Conservation (phyloP, 2,888 invertebrate species). For the Oxytorus armatus region DNA sequence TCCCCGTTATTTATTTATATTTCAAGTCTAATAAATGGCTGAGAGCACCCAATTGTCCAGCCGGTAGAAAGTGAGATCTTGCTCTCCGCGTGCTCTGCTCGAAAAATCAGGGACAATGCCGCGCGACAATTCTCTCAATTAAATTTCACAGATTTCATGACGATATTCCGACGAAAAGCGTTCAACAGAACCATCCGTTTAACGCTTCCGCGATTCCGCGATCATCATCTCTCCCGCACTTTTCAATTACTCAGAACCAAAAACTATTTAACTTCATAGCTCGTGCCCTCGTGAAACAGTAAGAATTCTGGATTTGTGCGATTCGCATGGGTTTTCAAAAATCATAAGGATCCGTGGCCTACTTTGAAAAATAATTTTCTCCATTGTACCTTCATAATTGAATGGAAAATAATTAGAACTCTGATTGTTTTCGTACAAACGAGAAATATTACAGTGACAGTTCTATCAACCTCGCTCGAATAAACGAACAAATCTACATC, state of each 20-base stretch:
- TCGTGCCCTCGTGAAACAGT: slow-evolving; percentile 31
- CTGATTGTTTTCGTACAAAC: too few species aligned
- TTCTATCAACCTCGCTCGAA: neutral
- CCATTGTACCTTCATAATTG: too few species aligned
- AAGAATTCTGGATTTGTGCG: neutral
- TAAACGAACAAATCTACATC: neutral
- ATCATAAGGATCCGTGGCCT: neutral
- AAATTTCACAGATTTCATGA: slow-evolving; percentile 75
- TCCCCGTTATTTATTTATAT: neutral
- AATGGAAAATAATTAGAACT: too few species aligned
- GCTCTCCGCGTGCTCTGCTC: slow-evolving; percentile 29
- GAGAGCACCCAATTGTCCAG: slow-evolving; percentile 22
- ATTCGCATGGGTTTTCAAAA: neutral
- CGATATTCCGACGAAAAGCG: slow-evolving; percentile 24
- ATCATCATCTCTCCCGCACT: neutral
- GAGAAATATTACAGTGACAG: neutral
- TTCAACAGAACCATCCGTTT: slow-evolving; percentile 33
- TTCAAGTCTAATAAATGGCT: neutral
- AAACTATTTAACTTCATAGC: slow-evolving; percentile 69
- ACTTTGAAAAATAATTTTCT: neutral
- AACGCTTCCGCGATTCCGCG: slow-evolving; percentile 40
- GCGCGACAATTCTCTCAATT: slow-evolving; percentile 64
- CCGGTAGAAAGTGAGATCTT: slow-evolving; percentile 57
- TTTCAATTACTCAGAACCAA: slow-evolving; percentile 18
- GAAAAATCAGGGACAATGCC: slow-evolving; percentile 59